Evolutionary conservation across 2,797 vertebrate genomes (phyloP).

Genomic region (Spondyliosoma cantharus): DNA sequence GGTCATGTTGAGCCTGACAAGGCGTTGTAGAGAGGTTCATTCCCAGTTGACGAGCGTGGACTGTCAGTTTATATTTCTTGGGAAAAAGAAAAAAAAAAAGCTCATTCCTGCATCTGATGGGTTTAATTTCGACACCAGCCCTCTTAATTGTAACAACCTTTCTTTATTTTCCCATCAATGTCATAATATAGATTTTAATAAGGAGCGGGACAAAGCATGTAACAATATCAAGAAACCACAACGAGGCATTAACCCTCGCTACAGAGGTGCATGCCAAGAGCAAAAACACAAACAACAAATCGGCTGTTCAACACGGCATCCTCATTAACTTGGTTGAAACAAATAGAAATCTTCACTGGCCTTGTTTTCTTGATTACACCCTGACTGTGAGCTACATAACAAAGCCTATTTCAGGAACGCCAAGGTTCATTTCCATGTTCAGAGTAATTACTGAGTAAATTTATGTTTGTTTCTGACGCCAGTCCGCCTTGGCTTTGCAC

Average conservation of each 20-base stretch:
- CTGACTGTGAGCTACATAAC: slow-evolving; percentile 63
- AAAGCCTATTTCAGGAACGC: slow-evolving; percentile 60
- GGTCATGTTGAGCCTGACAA: slow-evolving; percentile 63
- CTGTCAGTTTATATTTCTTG: not conserved
- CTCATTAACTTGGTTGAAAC: slow-evolving; percentile 71
- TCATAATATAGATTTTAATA: slow-evolving; percentile 58
- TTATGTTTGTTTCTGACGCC: slow-evolving; percentile 47
- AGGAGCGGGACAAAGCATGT: slow-evolving; percentile 25
- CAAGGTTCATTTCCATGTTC: slow-evolving; percentile 71
- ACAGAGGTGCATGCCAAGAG: slow-evolving; percentile 24
- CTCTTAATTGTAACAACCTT: slow-evolving; percentile 41
- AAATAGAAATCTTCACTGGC: slow-evolving; percentile 63
- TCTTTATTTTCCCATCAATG: slow-evolving; percentile 54
- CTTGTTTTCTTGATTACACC: slow-evolving; percentile 69
- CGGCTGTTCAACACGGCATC: slow-evolving; percentile 53
- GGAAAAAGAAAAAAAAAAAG: not conserved
- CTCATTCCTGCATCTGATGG: slow-evolving; percentile 36
- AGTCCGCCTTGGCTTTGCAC: slow-evolving; percentile 26
- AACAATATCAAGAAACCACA: slow-evolving; percentile 46
- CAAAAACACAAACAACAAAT: slow-evolving; percentile 44
- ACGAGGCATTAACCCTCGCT: slow-evolving; percentile 32
- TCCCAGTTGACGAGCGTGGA: slow-evolving; percentile 35
- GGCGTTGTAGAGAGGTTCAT: slow-evolving; percentile 47
- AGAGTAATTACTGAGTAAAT: slow-evolving; percentile 65
- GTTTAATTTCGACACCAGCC: slow-evolving; percentile 38